A percentile compares a stretch with the other conserved stretches of the same genome.
phyloP scores from a whole-genome alignment of 2,797 vertebrate genomes.

The Phrynocephalus guinanensis region DNA sequence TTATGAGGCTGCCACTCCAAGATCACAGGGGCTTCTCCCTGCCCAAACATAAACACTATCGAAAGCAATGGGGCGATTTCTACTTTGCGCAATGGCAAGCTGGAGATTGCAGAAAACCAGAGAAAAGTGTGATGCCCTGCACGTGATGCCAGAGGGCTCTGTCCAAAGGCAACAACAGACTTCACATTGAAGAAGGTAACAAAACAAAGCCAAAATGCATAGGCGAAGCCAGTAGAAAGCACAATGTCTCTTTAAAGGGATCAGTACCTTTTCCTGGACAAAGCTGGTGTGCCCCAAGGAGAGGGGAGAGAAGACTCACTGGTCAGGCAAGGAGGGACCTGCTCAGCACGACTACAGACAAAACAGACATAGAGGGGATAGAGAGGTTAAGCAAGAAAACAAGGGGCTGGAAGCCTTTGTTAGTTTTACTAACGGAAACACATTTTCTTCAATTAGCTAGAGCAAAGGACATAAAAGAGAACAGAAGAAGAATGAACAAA shows the following conservation, averaged over 20 bases:
- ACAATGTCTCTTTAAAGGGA: conserved; percentile 64
- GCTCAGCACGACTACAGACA: conserved; percentile 94
- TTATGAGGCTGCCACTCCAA: too few relatives aligned
- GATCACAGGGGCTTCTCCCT: too few relatives aligned
- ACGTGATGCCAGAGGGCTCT: too few relatives aligned
- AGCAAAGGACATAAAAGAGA: conserved; percentile 38
- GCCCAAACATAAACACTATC: too few relatives aligned
- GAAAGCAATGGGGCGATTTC: too few relatives aligned
- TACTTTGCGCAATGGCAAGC: too few relatives aligned
- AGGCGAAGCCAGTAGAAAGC: conserved; percentile 55
- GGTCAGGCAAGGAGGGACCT: conserved; percentile 98
- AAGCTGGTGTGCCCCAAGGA: conserved; percentile 97
- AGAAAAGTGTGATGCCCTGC: too few relatives aligned
- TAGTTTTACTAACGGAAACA: conserved; percentile 75
- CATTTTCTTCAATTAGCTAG: conserved; percentile 39
- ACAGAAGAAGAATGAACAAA: conserved; percentile 13
- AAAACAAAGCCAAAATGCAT: conserved; percentile 37
- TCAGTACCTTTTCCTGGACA: conserved; percentile 98
- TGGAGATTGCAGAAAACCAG: too few relatives aligned
- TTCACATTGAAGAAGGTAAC: conserved; percentile 24
- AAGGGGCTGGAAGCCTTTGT: conserved; percentile 68
- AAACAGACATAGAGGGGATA: conserved; percentile 82
- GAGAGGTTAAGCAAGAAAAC: conserved; percentile 80
- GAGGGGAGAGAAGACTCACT: conserved; percentile 98
- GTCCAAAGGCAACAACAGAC: neutral